Conservation (phyloP, 2,113 vertebrate species). For the Cnemophilus loriae region DNA sequence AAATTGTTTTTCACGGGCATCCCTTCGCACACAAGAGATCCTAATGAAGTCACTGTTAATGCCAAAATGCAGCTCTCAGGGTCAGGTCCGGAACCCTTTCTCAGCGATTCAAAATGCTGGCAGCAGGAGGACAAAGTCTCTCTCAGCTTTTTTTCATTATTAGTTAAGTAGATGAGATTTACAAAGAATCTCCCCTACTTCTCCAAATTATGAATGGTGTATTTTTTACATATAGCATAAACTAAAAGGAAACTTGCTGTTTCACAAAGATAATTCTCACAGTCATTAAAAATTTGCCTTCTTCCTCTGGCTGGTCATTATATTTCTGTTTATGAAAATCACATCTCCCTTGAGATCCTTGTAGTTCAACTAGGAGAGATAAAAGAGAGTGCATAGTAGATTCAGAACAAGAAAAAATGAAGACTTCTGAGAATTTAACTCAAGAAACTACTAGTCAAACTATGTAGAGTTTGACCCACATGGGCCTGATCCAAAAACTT, state of each 20-base stretch:
- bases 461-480: conserved; percentile 41
- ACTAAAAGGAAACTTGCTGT: background rate
- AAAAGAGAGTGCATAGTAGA: conserved; percentile 65
- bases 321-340: conserved; percentile 74
- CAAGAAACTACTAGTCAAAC: conserved; percentile 28
- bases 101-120: background rate
- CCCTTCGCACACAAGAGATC: background rate
- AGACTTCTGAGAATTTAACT: conserved; percentile 40
- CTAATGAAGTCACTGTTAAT: background rate
- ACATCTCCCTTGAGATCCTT: conserved; percentile 64
- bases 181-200: background rate
- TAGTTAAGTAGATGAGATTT: background rate
- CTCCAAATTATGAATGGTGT: background rate
- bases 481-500: conserved; percentile 43
- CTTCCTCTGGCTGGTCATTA: conserved; percentile 65
- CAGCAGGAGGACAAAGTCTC: background rate
- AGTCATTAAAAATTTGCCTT: conserved; percentile 51
- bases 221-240: background rate
- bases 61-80: background rate
- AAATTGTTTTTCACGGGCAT: background rate
- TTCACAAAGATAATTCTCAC: conserved; percentile 31
- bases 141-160: background rate
- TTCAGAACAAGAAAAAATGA: conserved; percentile 38
- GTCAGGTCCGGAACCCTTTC: background rate
- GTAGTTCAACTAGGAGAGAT: conserved; percentile 67